Conservation (phyloP, 37 sponge, comb jelly and placozoan genomes). For the Oscarella lobularis region DNA sequence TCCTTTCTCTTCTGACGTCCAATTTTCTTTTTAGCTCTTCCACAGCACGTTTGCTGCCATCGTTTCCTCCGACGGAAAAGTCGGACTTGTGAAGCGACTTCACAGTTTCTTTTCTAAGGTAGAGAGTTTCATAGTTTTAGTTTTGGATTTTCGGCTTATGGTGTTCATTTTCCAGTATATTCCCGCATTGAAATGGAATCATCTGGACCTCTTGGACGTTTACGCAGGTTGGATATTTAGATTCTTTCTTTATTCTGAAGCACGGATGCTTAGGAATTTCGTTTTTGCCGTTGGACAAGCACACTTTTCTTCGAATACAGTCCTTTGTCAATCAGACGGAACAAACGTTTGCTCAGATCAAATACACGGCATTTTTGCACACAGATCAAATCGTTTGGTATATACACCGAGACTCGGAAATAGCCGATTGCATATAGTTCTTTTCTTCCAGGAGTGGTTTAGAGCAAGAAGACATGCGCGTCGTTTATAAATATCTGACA, state of each 20-base stretch:
- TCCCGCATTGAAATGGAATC: conserved; percentile 1
- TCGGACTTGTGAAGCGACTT: conserved; percentile 36
- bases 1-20: too few relatives aligned
- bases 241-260: conserved; percentile 56
- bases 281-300: conserved; percentile 84
- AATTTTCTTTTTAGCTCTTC: conserved; percentile 50
- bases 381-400: conserved; percentile 77
- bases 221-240: not conserved
- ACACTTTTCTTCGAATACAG: conserved; percentile 72
- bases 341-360: conserved; percentile 49
- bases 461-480: conserved; percentile 76
- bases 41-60: conserved; percentile 31
- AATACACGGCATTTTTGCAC: conserved; percentile 50
- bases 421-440: not conserved
- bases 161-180: too few relatives aligned
- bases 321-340: conserved; percentile 73
- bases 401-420: too few relatives aligned
- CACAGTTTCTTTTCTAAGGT: conserved; percentile 47
- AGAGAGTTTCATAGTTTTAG: too few relatives aligned
- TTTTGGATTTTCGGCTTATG: too few relatives aligned
- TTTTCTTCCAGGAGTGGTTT: conserved; percentile 66
- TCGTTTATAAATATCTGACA: conserved; percentile 73
- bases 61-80: conserved; percentile 12
- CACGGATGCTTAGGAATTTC: conserved; percentile 72
- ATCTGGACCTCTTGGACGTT: not conserved